These are phyloP conservation scores for Watsonalla cultraria DNA, from an alignment of 2,888 invertebrate genomes.

Conservation along the genomic window DNA sequence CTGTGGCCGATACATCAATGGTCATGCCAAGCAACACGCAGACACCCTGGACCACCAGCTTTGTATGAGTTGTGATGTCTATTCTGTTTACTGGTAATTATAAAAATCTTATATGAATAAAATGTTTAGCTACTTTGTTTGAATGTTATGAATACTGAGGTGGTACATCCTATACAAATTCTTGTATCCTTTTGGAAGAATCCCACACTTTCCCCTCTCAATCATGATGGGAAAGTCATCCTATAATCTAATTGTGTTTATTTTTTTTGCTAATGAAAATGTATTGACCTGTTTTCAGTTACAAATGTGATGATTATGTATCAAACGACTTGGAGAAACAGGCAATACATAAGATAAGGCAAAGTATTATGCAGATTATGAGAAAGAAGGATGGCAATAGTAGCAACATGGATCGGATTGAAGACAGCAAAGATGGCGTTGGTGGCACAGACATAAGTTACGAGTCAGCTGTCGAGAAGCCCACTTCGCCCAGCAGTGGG, in stretches of 20 bases:
- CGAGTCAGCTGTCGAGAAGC: slow-evolving; percentile 26
- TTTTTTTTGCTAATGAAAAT: not conserved
- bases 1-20: slow-evolving; percentile 88
- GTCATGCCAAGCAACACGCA: slow-evolving; percentile 86
- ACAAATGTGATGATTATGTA: slow-evolving; percentile 89
- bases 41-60: slow-evolving; percentile 81
- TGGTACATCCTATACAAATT: no score
- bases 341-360: slow-evolving; percentile 78
- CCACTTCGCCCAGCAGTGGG: slow-evolving; percentile 24
- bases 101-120: not conserved
- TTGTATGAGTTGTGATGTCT: slow-evolving; percentile 87
- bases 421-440: slow-evolving; percentile 31
- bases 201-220: no score
- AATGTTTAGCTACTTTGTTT: not conserved
- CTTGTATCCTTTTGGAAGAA: no score
- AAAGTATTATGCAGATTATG: slow-evolving; percentile 56
- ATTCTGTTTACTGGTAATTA: slow-evolving; percentile 86
- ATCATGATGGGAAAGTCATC: no score
- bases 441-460: slow-evolving; percentile 28
- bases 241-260: no score
- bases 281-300: slow-evolving; percentile 69
- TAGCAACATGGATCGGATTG: slow-evolving; percentile 33
- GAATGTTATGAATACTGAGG: no score
- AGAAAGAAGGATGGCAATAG: slow-evolving; percentile 32
- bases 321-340: slow-evolving; percentile 82